phyloP scores from a whole-genome alignment of 1,140 invertebrate genomes.

The Drosophila grimshawi region DNA sequence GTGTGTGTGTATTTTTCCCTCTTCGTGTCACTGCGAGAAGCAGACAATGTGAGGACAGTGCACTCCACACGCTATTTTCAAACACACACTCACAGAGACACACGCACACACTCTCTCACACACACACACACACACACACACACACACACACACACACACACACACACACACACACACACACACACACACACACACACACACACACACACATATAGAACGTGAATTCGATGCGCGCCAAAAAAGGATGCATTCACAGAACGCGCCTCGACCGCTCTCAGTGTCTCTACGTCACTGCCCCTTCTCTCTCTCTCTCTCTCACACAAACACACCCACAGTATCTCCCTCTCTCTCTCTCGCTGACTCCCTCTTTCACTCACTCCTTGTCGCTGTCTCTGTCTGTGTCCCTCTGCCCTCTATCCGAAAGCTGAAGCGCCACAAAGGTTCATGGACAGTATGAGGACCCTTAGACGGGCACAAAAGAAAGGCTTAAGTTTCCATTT shows the following conservation, averaged over 20 bases:
- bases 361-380: too few species aligned
- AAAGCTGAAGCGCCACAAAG: conserved; percentile 70
- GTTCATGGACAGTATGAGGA: conserved; percentile 82
- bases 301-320: conserved; percentile 26
- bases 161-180: conserved; percentile 24
- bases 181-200: background rate
- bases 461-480: conserved; percentile 80
- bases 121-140: conserved; percentile 11
- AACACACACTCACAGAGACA: conserved; percentile 31
- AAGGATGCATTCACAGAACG: conserved; percentile 76
- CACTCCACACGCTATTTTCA: conserved; percentile 68
- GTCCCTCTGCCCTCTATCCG: background rate
- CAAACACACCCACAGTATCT: background rate
- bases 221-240: conserved; percentile 71
- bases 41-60: conserved; percentile 73
- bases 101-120: conserved; percentile 23
- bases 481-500: conserved; percentile 84
- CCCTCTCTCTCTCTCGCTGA: background rate
- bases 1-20: conserved; percentile 7
- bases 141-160: background rate
- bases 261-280: conserved; percentile 24
- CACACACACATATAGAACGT: conserved; percentile 30
- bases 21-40: conserved; percentile 28
- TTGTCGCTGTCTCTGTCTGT: background rate
- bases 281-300: conserved; percentile 31